These are phyloP conservation scores for Hydrolagus colliei DNA, from an alignment of 2,797 vertebrate genomes.

Conservation along the genomic window DNA sequence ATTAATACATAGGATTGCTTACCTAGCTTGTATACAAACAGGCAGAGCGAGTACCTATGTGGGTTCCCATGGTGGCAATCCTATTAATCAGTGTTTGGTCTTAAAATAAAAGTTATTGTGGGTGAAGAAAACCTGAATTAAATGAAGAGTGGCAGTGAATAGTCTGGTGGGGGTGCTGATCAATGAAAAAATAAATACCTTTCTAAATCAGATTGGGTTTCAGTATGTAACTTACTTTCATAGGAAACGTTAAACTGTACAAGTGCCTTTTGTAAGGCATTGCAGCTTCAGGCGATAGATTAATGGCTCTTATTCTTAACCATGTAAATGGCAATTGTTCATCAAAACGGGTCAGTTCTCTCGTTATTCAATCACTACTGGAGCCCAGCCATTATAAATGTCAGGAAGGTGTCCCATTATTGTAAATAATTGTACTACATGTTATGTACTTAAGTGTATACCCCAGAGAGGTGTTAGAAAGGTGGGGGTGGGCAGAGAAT, in stretches of 20 bases:
- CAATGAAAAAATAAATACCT: too few species aligned
- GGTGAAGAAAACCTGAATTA: too few species aligned
- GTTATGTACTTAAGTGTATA: too few species aligned
- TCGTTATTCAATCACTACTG: neutral
- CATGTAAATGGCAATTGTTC: constrained; percentile 9
- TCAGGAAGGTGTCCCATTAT: neutral
- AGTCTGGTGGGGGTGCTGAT: too few species aligned
- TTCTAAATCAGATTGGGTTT: neutral
- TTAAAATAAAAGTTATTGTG: too few species aligned
- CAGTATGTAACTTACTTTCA: constrained; percentile 11
- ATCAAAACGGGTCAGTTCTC: neutral
- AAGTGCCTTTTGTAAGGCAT: neutral
- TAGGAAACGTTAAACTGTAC: neutral
- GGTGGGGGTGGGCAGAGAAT: too few species aligned
- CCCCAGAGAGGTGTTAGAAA: neutral
- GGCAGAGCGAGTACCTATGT: too few species aligned
- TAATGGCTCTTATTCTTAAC: neutral
- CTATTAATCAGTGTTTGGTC: too few species aligned
- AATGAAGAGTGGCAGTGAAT: too few species aligned
- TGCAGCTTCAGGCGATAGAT: constrained; percentile 7
- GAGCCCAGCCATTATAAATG: neutral
- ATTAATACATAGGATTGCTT: too few species aligned
- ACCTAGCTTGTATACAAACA: too few species aligned
- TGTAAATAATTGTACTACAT: constrained; percentile 10
- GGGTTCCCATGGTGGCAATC: too few species aligned